phyloP scores from a whole-genome alignment of 2,113 vertebrate genomes.

The Chloropsis hardwickii region DNA sequence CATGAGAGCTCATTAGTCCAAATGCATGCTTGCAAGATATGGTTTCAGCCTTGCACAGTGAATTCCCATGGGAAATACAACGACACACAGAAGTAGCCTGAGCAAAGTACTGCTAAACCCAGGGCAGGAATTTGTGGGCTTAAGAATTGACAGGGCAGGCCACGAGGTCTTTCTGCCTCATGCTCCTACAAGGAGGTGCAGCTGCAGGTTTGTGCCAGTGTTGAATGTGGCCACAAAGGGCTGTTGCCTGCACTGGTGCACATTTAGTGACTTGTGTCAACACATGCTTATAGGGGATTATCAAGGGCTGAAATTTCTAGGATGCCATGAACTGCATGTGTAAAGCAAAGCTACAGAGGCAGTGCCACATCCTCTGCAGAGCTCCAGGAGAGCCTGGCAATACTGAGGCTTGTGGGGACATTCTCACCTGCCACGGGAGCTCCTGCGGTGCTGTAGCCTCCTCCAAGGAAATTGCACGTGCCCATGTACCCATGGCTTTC shows the following conservation, averaged over 20 bases:
- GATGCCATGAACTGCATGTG: background rate
- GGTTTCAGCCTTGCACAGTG: background rate
- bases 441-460: conserved; percentile 37
- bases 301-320: background rate
- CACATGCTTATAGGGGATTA: background rate
- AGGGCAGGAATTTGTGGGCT: background rate
- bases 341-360: background rate
- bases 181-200: background rate
- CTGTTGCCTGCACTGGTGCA: background rate
- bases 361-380: background rate
- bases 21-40: background rate
- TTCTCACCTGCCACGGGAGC: conserved; percentile 42
- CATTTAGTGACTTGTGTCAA: background rate
- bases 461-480: conserved; percentile 23
- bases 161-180: background rate
- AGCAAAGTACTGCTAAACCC: background rate
- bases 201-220: background rate
- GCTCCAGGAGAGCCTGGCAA: background rate
- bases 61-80: background rate
- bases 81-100: background rate
- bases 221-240: background rate
- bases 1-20: background rate
- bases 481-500: conserved; percentile 5
- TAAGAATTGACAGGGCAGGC: background rate
- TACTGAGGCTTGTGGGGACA: background rate